These are phyloP conservation scores for Cervus canadensis DNA, from an alignment of 2,113 vertebrate genomes.

Conservation along the genomic window DNA sequence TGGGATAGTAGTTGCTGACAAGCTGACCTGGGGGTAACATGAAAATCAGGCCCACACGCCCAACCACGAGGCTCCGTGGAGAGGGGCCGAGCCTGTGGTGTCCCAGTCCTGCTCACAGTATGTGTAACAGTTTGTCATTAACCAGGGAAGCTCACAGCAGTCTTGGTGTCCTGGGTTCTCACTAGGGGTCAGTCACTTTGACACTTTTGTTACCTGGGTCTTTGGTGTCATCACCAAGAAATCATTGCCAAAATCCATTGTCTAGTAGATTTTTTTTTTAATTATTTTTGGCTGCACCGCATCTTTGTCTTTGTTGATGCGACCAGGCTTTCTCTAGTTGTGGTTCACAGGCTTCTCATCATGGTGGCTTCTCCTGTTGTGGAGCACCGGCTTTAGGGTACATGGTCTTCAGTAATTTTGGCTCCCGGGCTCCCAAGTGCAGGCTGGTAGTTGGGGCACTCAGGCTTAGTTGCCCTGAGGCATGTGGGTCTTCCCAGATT, in stretches of 20 bases:
- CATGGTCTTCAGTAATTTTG: neutral
- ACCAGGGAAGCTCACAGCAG: neutral
- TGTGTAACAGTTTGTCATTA: neutral
- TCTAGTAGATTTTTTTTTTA: neutral
- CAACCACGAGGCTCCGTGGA: rapidly evolving
- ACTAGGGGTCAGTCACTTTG: neutral
- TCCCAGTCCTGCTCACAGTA: neutral
- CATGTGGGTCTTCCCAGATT: neutral
- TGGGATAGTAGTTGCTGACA: neutral
- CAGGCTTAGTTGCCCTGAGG: neutral
- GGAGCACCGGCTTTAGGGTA: neutral
- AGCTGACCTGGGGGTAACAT: neutral
- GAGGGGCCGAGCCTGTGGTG: neutral
- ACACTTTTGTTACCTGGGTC: neutral
- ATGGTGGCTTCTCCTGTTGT: neutral
- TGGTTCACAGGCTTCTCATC: neutral
- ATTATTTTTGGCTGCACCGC: neutral
- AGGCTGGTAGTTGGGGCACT: neutral
- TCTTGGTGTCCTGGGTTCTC: neutral
- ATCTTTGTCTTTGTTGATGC: neutral
- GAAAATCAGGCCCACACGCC: neutral
- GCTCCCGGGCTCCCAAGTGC: neutral
- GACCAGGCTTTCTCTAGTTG: neutral
- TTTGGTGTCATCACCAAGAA: neutral
- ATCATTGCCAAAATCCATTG: neutral